Evolutionary conservation across 2,797 vertebrate genomes (phyloP).

Genomic region (Mormyrops attenuatus): DNA sequence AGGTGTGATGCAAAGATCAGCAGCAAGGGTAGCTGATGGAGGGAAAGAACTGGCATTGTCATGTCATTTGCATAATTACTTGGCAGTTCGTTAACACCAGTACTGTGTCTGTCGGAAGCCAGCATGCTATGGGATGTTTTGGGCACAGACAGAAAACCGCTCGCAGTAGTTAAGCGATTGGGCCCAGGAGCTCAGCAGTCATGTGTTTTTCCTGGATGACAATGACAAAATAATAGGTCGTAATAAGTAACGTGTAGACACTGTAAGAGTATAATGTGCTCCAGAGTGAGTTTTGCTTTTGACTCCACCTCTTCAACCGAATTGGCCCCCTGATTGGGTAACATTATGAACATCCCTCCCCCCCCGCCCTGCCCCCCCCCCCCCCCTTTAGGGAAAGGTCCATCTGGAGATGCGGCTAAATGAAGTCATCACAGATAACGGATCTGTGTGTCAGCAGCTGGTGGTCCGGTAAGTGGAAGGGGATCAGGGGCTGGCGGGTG

Average conservation of each 20-base stretch:
- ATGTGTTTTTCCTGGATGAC: neutral
- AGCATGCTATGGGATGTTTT: neutral
- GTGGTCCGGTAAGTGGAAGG: slow-evolving; percentile 82
- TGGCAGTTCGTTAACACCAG: neutral
- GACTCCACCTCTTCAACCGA: neutral
- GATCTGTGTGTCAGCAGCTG: slow-evolving; percentile 83
- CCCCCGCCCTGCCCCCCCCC: neutral
- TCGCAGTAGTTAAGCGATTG: neutral
- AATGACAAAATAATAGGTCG: neutral
- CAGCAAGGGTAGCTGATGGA: neutral
- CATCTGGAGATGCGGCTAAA: slow-evolving; percentile 94
- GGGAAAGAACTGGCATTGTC: neutral
- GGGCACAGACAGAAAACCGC: neutral
- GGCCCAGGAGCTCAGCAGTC: neutral
- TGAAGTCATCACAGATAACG: slow-evolving; percentile 93
- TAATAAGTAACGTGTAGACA: neutral
- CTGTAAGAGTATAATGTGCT: neutral
- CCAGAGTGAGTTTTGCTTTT: neutral
- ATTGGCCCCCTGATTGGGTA: neutral
- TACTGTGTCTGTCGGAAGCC: neutral
- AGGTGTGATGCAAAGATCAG: neutral
- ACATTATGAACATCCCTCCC: neutral
- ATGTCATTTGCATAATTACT: neutral
- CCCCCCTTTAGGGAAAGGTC: slow-evolving; percentile 81
- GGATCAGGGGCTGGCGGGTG: neutral